Evolutionary conservation across 2,888 invertebrate species (phyloP).

Genomic region (Deroplatys truncata): DNA sequence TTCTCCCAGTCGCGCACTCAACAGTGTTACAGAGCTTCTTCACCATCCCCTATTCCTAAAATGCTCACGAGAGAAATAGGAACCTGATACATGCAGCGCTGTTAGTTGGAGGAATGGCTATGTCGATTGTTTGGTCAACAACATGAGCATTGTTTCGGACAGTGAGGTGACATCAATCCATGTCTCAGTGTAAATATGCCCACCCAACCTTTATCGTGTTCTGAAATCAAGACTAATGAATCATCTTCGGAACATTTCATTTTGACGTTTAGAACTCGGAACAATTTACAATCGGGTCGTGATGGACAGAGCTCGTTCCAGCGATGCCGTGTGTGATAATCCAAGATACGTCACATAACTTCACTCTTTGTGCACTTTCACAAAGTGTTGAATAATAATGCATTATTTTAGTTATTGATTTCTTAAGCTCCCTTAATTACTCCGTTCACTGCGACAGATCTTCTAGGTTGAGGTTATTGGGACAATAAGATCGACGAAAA

Average conservation of each 20-base stretch:
- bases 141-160: neutral
- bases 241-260: neutral
- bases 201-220: neutral
- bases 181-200: neutral
- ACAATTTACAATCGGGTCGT: neutral
- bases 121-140: neutral
- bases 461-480: neutral
- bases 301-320: neutral
- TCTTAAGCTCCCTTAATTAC: neutral
- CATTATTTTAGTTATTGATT: neutral
- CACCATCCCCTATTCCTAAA: too few relatives aligned
- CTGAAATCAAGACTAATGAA: neutral
- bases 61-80: neutral
- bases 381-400: neutral
- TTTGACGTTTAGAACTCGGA: neutral
- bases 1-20: too few relatives aligned
- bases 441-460: neutral
- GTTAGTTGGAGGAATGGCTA: neutral
- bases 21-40: too few relatives aligned
- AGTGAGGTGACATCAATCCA: neutral
- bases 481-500: too few relatives aligned
- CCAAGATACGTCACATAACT: neutral
- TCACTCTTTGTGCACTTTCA: neutral
- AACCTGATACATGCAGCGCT: neutral
- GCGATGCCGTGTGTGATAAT: neutral